A percentile compares a stretch with the other conserved stretches of the same genome.
These are phyloP conservation scores for Trichoplax adhaerens DNA, from an alignment of 37 sponge, comb jelly and placozoan species.

Conservation along the genomic window DNA sequence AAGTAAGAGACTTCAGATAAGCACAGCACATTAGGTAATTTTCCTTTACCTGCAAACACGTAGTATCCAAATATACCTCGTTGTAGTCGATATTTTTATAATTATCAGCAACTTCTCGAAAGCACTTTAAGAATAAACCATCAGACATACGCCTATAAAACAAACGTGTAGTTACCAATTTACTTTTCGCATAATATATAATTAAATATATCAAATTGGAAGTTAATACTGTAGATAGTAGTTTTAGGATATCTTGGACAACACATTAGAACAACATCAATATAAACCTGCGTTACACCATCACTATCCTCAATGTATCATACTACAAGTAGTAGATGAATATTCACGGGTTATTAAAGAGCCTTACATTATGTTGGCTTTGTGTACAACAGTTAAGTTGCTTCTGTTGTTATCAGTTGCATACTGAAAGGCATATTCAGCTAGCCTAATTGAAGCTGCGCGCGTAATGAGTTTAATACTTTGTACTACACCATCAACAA, in stretches of 20 bases:
- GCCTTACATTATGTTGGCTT: slow-evolving; percentile 87
- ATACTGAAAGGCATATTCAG: slow-evolving; percentile 97
- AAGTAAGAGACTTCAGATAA: slow-evolving; percentile 7
- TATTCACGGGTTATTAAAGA: too few relatives aligned
- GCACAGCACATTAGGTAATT: slow-evolving; percentile 3
- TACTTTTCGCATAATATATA: too few relatives aligned
- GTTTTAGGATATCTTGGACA: too few relatives aligned
- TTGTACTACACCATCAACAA: slow-evolving; percentile 95
- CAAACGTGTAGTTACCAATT: too few relatives aligned
- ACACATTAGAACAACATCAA: too few relatives aligned
- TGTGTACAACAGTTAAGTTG: slow-evolving; percentile 87
- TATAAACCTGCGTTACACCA: too few relatives aligned
- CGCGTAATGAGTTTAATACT: slow-evolving; percentile 94
- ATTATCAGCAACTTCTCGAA: slow-evolving; percentile 52
- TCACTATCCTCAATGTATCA: too few relatives aligned
- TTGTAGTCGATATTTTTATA: slow-evolving; percentile 51
- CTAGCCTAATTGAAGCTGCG: slow-evolving; percentile 74
- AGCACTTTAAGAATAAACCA: slow-evolving; percentile 87
- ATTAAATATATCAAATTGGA: too few relatives aligned
- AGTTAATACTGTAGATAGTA: too few relatives aligned
- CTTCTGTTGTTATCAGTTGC: slow-evolving; percentile 49
- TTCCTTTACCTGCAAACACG: neutral
- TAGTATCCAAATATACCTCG: slow-evolving; percentile 73
- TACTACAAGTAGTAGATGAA: too few relatives aligned
- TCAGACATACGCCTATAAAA: slow-evolving; percentile 42